Evolutionary conservation across 2,113 vertebrate species (phyloP).

Genomic region (Chaetorhynchus papuensis): DNA sequence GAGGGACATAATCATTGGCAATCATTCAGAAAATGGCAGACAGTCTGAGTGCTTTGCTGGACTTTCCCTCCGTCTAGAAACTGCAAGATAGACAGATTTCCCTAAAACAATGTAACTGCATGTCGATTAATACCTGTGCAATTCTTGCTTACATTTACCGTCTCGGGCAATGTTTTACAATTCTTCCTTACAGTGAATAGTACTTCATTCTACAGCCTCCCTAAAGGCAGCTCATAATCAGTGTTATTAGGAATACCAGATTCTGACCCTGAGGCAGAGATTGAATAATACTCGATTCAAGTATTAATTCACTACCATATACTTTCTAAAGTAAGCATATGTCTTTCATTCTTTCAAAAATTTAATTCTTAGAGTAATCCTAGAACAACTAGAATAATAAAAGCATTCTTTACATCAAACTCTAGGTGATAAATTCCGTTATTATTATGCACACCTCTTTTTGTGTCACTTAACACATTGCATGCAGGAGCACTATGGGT

Average conservation of each 20-base stretch:
- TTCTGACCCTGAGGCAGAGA: background rate
- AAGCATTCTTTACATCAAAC: background rate
- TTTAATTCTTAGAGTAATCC: background rate
- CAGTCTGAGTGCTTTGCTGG: constrained; percentile 69
- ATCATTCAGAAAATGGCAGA: constrained; percentile 25
- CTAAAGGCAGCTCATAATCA: background rate
- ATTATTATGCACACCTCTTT: background rate
- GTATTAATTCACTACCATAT: background rate
- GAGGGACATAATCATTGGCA: constrained; percentile 71
- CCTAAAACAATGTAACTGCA: constrained; percentile 29
- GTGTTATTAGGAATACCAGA: background rate
- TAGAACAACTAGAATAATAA: background rate
- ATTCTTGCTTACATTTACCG: constrained; percentile 1
- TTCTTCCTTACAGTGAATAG: background rate
- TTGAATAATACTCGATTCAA: background rate
- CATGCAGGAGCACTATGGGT: background rate
- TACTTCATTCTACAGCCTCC: background rate
- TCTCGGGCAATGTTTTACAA: background rate
- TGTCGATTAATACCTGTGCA: background rate
- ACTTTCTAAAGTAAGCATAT: background rate
- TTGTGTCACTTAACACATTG: background rate
- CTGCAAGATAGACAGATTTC: constrained; percentile 48
- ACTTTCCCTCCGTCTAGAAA: constrained; percentile 25
- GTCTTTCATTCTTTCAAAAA: background rate
- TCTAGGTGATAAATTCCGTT: background rate